These are phyloP conservation scores for Coranthus polyacanthus DNA, from an alignment of 2,797 vertebrate genomes.

Conservation along the genomic window DNA sequence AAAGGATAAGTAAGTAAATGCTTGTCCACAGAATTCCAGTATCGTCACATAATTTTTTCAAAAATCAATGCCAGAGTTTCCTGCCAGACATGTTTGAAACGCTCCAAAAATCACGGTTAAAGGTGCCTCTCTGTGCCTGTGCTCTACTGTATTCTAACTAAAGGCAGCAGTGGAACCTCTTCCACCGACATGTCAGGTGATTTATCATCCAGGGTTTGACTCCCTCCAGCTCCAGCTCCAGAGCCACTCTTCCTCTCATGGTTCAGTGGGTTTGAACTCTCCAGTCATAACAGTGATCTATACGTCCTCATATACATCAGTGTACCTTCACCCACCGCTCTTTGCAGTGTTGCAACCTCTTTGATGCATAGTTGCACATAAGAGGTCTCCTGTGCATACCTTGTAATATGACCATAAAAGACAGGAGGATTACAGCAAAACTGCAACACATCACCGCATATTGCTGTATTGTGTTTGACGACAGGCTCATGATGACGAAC, in stretches of 20 bases:
- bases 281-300: constrained; percentile 68
- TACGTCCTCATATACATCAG: constrained; percentile 58
- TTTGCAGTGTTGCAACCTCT: constrained; percentile 35
- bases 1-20: not conserved
- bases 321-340: constrained; percentile 23
- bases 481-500: constrained; percentile 1
- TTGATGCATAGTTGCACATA: constrained; percentile 31
- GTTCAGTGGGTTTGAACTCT: constrained; percentile 68
- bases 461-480: constrained; percentile 13
- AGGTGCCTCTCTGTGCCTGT: constrained; percentile 29
- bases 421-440: not conserved
- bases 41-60: not conserved
- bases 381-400: constrained; percentile 21
- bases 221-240: constrained; percentile 36
- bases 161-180: constrained; percentile 57
- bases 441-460: constrained; percentile 18
- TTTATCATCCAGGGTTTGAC: constrained; percentile 59
- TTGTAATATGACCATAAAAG: constrained; percentile 21
- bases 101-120: constrained; percentile 34
- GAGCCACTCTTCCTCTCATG: constrained; percentile 46
- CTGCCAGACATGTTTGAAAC: constrained; percentile 13
- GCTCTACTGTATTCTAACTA: constrained; percentile 58
- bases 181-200: constrained; percentile 63
- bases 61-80: constrained; percentile 16
- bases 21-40: constrained; percentile 1